Conservation (phyloP, 2,888 invertebrate genomes). For the Athetis lepigone region DNA sequence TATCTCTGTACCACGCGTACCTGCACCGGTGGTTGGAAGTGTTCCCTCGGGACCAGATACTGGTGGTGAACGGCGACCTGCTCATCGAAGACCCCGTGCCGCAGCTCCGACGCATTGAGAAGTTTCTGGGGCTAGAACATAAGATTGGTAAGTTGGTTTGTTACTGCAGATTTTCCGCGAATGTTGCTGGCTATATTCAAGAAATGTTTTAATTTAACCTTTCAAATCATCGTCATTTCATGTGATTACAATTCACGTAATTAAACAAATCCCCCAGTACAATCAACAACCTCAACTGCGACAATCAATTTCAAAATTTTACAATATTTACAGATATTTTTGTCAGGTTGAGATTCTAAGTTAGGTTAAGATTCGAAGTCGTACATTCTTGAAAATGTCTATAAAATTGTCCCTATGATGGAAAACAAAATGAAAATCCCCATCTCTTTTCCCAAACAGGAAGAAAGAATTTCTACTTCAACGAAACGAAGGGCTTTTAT, state of each 20-base stretch:
- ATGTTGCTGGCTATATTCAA: too few species aligned
- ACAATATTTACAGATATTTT: too few species aligned
- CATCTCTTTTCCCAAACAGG: conserved; percentile 79
- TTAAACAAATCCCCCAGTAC: too few species aligned
- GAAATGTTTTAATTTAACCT: too few species aligned
- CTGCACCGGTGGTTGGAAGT: conserved; percentile 97
- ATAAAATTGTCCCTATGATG: too few species aligned
- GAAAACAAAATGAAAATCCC: neutral
- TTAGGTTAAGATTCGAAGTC: too few species aligned
- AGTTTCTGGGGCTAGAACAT: conserved; percentile 94
- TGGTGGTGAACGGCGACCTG: conserved; percentile 98
- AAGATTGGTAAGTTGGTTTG: conserved; percentile 82
- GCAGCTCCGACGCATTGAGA: conserved; percentile 96
- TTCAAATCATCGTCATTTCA: too few species aligned
- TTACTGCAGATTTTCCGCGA: neutral
- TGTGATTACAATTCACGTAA: too few species aligned
- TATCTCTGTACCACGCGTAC: conserved; percentile 97
- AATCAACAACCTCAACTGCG: too few species aligned
- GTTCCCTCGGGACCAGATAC: conserved; percentile 97
- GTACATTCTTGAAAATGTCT: too few species aligned
- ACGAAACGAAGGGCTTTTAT: conserved; percentile 98
- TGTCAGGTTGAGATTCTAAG: too few species aligned
- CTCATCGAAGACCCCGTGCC: conserved; percentile 97
- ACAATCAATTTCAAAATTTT: too few species aligned
- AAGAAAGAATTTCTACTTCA: conserved; percentile 98